Conservation (phyloP, 1,140 invertebrate genomes). For the Melipona quadrifasciata region DNA sequence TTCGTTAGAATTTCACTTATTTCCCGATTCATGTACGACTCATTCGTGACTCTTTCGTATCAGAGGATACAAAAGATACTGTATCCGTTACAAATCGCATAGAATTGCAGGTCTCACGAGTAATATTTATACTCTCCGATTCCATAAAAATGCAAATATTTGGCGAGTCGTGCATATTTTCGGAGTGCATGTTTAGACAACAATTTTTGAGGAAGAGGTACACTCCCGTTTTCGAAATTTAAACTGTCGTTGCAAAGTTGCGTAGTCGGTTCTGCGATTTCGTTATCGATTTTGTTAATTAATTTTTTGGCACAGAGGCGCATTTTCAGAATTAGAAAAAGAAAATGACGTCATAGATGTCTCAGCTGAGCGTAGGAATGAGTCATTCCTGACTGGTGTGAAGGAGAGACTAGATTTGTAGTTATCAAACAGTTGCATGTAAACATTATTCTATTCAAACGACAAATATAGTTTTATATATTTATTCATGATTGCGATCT, state of each 20-base stretch:
- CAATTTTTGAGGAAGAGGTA: not conserved
- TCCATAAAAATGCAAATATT: slow-evolving; percentile 22
- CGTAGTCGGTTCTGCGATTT: not conserved
- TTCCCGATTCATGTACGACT: not conserved
- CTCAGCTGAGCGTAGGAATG: slow-evolving; percentile 15
- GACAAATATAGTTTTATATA: not conserved
- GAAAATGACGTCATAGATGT: slow-evolving; percentile 6
- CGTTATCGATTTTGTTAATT: not conserved
- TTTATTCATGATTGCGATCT: not conserved
- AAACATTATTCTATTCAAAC: not conserved
- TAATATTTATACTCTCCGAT: not conserved
- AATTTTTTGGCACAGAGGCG: not conserved
- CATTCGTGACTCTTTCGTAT: not conserved
- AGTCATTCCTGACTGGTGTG: not conserved
- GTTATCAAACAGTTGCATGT: not conserved
- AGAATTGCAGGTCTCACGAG: not conserved
- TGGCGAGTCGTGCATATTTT: not conserved
- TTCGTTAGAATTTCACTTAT: not conserved
- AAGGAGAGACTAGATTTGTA: not conserved
- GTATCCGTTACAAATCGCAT: not conserved
- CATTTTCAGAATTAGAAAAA: slow-evolving; percentile 17
- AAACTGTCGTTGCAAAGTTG: not conserved
- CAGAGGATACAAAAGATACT: too few relatives aligned
- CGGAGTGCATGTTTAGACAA: not conserved
- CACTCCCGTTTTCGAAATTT: not conserved